phyloP scores from a whole-genome alignment of 1,140 invertebrate species.

The Mylabris phalerata region DNA sequence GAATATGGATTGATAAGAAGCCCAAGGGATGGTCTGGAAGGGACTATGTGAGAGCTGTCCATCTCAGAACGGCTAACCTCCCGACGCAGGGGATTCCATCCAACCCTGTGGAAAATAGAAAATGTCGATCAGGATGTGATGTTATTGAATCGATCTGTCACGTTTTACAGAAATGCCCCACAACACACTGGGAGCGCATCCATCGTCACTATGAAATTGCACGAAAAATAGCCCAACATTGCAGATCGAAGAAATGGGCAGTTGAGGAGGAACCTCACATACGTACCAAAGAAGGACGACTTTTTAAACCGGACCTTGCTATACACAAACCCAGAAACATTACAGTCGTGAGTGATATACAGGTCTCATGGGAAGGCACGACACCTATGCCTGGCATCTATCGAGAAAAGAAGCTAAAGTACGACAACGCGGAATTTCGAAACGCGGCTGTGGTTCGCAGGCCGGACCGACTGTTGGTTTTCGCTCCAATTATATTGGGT shows the following conservation, averaged over 20 bases:
- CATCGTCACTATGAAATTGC: slow-evolving; percentile 13
- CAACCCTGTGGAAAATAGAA: too few species aligned
- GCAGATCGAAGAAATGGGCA: background rate
- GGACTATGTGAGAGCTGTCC: slow-evolving; percentile 18
- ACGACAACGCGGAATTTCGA: background rate
- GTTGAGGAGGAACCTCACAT: slow-evolving; percentile 11
- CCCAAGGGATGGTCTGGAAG: slow-evolving; percentile 16
- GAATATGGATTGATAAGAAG: slow-evolving; percentile 1
- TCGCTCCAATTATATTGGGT: slow-evolving; percentile 6
- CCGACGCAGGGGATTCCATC: slow-evolving; percentile 4
- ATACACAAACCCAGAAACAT: slow-evolving; percentile 2
- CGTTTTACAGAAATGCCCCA: slow-evolving; percentile 7
- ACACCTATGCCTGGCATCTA: background rate
- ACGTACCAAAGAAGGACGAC: background rate
- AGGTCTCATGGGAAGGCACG: slow-evolving; percentile 7
- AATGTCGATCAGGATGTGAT: background rate
- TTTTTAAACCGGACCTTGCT: slow-evolving; percentile 10
- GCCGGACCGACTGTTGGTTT: background rate
- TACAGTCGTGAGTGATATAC: slow-evolving; percentile 3
- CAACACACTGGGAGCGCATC: slow-evolving; percentile 6
- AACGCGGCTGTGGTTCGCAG: background rate
- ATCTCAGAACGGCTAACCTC: slow-evolving; percentile 18
- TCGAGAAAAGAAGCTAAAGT: background rate
- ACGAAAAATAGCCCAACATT: slow-evolving; percentile 2
- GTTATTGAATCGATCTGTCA: slow-evolving; percentile 15